phyloP scores from a whole-genome alignment of 2,797 vertebrate species.

The Lacerta agilis region DNA sequence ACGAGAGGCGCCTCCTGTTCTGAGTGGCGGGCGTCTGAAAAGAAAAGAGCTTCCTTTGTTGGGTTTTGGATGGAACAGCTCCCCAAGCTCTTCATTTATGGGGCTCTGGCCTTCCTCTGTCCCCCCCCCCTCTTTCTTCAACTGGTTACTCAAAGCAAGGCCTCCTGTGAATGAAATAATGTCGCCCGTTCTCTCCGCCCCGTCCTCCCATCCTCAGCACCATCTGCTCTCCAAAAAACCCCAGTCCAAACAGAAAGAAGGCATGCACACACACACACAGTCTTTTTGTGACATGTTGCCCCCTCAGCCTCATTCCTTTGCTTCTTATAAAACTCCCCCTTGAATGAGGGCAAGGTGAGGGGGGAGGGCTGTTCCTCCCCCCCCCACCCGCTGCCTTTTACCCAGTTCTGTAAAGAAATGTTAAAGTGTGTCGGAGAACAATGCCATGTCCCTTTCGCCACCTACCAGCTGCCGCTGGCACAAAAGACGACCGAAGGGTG shows the following conservation, averaged over 20 bases:
- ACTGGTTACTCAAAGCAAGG: conserved; percentile 47
- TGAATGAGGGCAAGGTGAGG: conserved; percentile 53
- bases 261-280: no score
- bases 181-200: conserved; percentile 30
- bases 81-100: conserved; percentile 23
- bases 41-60: conserved; percentile 34
- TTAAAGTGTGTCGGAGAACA: conserved; percentile 72
- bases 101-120: background rate
- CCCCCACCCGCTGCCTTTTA: conserved; percentile 22
- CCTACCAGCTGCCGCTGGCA: conserved; percentile 76
- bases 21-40: background rate
- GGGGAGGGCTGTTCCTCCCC: background rate
- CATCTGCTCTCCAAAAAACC: conserved; percentile 53
- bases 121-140: conserved; percentile 41
- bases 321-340: conserved; percentile 11
- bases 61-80: conserved; percentile 33
- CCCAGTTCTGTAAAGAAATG: conserved; percentile 67
- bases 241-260: background rate
- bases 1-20: background rate
- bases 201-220: conserved; percentile 2
- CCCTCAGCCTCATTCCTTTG: conserved; percentile 28
- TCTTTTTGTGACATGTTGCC: conserved; percentile 47
- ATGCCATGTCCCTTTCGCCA: conserved; percentile 64
- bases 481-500: conserved; percentile 55
- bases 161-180: background rate